A percentile compares a stretch with the other conserved stretches of the same genome.
These are phyloP conservation scores for Oplegnathus fasciatus DNA, from an alignment of 2,113 vertebrate genomes.

Conservation along the genomic window DNA sequence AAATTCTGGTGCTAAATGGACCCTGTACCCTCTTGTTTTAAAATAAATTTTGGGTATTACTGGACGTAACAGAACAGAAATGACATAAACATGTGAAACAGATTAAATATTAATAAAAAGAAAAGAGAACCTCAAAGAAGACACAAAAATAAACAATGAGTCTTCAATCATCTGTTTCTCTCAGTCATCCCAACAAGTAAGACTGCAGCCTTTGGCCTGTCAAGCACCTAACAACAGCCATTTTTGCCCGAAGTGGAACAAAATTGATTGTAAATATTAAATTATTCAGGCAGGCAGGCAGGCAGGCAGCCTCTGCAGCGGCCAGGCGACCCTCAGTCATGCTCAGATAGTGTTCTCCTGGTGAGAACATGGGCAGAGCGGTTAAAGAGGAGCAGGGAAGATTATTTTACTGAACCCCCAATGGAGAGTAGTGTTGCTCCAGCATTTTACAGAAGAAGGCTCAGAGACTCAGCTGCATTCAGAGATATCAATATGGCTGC, in stretches of 20 bases:
- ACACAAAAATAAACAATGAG: not conserved
- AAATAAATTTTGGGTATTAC: not conserved
- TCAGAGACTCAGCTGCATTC: constrained; percentile 5
- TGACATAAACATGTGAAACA: not conserved
- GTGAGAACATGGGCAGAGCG: constrained; percentile 63
- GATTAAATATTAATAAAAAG: not conserved
- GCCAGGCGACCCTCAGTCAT: constrained; percentile 37
- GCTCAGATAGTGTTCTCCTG: constrained; percentile 68
- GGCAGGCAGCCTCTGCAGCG: constrained; percentile 38
- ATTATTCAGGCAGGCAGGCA: constrained; percentile 72
- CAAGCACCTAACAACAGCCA: constrained; percentile 5
- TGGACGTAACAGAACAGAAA: not conserved
- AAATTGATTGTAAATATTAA: constrained; percentile 77
- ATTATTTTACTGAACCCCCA: constrained; percentile 67
- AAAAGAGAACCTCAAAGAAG: not conserved
- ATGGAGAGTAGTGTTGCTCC: constrained; percentile 54
- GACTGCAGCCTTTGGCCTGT: constrained; percentile 41
- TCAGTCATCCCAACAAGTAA: constrained; percentile 3
- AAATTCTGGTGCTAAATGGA: not conserved
- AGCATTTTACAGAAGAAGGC: constrained; percentile 6
- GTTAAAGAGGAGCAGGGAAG: constrained; percentile 52
- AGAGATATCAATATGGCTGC: not conserved
- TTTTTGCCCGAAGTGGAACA: constrained; percentile 5
- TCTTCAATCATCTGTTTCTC: constrained; percentile 1
- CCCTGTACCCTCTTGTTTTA: not conserved